phyloP scores from a whole-genome alignment of 2,888 invertebrate genomes.

The Archips crataeganus region DNA sequence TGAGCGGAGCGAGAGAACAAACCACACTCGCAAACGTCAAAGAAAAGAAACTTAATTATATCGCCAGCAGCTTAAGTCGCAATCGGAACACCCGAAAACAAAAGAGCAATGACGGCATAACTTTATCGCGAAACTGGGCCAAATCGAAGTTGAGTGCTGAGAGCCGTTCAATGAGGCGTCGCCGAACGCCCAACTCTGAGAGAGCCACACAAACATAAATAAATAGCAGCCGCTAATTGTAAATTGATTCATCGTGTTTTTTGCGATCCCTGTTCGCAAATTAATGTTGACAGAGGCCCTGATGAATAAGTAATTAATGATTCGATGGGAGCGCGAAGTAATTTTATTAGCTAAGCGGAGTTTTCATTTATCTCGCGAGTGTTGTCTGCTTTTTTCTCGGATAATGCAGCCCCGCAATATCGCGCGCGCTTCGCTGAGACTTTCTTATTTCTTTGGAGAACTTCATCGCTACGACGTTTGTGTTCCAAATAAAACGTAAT shows the following conservation, averaged over 20 bases:
- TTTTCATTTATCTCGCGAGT: conserved; percentile 32
- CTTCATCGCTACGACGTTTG: neutral
- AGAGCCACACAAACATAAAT: conserved; percentile 1
- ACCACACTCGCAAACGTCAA: no score
- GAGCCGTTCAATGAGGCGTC: conserved; percentile 26
- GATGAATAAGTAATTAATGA: conserved; percentile 43
- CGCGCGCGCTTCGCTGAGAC: neutral
- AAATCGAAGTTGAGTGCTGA: conserved; percentile 35
- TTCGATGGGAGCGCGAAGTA: conserved; percentile 32
- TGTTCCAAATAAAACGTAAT: neutral
- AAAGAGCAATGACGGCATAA: conserved; percentile 21
- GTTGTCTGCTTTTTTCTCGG: conserved; percentile 11
- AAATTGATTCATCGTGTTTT: conserved; percentile 39
- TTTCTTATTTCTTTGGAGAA: conserved; percentile 6
- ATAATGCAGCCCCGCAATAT: conserved; percentile 27
- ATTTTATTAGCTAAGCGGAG: conserved; percentile 37
- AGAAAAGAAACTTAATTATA: neutral
- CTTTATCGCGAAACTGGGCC: conserved; percentile 30
- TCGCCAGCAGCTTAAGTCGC: conserved; percentile 4
- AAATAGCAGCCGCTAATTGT: conserved; percentile 31
- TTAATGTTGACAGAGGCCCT: conserved; percentile 37
- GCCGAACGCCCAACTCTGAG: neutral
- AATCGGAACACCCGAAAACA: conserved; percentile 23
- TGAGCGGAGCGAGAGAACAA: no score
- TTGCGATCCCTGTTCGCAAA: conserved; percentile 20